Conservation (phyloP, 1,140 invertebrate genomes). For the Hycleus phaleratus region DNA sequence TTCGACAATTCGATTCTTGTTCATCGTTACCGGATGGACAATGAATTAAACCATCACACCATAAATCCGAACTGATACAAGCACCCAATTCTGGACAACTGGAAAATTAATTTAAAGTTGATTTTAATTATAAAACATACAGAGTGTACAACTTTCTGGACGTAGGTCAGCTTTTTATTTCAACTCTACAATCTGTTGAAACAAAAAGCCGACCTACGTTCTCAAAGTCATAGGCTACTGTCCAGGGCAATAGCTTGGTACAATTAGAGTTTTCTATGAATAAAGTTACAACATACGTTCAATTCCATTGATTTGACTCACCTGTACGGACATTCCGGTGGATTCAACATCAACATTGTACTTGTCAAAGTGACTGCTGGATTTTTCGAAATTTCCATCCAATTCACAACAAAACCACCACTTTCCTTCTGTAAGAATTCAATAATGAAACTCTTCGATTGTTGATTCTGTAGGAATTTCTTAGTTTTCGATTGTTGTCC, state of each 20-base stretch:
- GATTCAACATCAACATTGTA: conserved; percentile 51
- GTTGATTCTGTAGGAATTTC: conserved; percentile 41
- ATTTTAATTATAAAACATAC: too few species aligned
- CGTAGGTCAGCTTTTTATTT: too few species aligned
- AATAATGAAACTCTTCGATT: conserved; percentile 60
- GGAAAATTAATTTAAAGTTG: conserved; percentile 13
- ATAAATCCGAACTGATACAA: conserved; percentile 62
- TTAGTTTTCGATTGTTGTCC: conserved; percentile 29
- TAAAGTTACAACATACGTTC: neutral
- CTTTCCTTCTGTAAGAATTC: conserved; percentile 63
- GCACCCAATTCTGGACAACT: conserved; percentile 64
- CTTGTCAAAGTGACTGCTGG: conserved; percentile 47
- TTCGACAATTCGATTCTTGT: conserved; percentile 61
- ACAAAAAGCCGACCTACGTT: too few species aligned
- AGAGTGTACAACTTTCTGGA: too few species aligned
- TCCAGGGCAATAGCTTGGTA: too few species aligned
- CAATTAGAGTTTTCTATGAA: too few species aligned
- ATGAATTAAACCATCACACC: conserved; percentile 64
- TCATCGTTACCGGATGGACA: conserved; percentile 71
- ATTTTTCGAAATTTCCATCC: conserved; percentile 71
- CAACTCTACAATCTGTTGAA: too few species aligned
- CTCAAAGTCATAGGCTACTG: too few species aligned
- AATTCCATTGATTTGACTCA: conserved; percentile 28
- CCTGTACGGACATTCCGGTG: conserved; percentile 63
- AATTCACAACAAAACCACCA: conserved; percentile 62